Evolutionary conservation across 2,888 invertebrate species (phyloP), one percentile per base, ranked within the genome.

Genomic region (Mesorhabditis spiculigera): DNA sequence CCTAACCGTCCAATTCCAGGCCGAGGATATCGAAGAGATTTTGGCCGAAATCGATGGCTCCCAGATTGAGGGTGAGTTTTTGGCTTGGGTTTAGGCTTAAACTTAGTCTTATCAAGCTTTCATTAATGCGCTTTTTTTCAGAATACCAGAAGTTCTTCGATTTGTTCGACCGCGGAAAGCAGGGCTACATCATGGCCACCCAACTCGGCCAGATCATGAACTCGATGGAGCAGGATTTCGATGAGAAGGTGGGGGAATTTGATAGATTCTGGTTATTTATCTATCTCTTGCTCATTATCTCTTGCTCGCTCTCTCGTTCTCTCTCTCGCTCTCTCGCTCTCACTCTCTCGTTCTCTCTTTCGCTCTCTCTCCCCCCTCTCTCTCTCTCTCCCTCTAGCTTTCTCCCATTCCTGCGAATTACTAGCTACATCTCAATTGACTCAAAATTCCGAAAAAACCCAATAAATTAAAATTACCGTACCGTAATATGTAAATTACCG

Each of bases 101-200:
- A 45, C 3, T 28, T 43, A n/a, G 10, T 63, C 64, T 63, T 8
- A 63, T 10, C 8, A 16, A 10, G 58, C 3, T 58, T 58, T 13
- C 3, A 13, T 58, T 58, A 10, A n/a, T 50, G 5, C 45, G 4
- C 63, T 4, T 44, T n/a, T n/a, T 69, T 80, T 61, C 71, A 83
- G 85, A 85, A 69, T 85, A 84, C 80, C 85, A 85, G 73, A 82
- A 83, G 72, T 85, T 85, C 81, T 85, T 85, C 79, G 85, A 85
- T 79, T 81, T 81, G 68, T 85, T 85, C n/a, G 85, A 85, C 74
- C 79, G 85, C 68, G 85, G 84, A 73, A 85, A 85, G 78, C 84
- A 85, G 74, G 85, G 85, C 66, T 85, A 84, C 77, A 85, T 85
- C 79, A 85, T 85, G 85, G 85, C 85, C 78, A 85, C 85, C 28